Evolutionary conservation across 2,797 vertebrate genomes (phyloP).

Genomic region (Clarias fuscus): DNA sequence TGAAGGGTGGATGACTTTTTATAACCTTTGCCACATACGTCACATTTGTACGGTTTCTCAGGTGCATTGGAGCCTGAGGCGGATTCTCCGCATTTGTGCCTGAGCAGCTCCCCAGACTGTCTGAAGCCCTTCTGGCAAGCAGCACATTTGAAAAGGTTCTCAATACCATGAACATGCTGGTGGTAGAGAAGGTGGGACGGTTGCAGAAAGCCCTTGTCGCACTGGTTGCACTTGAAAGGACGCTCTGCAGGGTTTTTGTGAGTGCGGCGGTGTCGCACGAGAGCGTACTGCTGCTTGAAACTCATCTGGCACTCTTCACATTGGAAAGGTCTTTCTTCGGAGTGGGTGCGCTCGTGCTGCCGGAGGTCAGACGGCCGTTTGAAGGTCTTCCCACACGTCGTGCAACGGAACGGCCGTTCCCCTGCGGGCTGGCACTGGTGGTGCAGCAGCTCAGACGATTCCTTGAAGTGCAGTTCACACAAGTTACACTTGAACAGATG

Average conservation of each 20-base stretch:
- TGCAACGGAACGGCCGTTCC: conserved; percentile 90
- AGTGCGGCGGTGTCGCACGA: conserved; percentile 92
- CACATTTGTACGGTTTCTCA: conserved; percentile 92
- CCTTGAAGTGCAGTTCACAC: conserved; percentile 95
- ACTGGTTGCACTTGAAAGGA: conserved; percentile 95
- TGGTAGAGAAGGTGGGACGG: conserved; percentile 93
- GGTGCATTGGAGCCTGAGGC: conserved; percentile 62
- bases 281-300: conserved; percentile 96
- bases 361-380: conserved; percentile 91
- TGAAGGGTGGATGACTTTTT: conserved; percentile 94
- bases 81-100: conserved; percentile 85
- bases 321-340: conserved; percentile 93
- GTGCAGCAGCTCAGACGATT: conserved; percentile 93
- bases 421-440: conserved; percentile 93
- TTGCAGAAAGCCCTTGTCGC: conserved; percentile 92
- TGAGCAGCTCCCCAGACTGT: conserved; percentile 90
- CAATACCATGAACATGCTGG: conserved; percentile 93
- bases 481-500: conserved; percentile 96
- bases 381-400: conserved; percentile 92
- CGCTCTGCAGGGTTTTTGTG: conserved; percentile 87
- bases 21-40: conserved; percentile 92
- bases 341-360: conserved; percentile 95
- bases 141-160: conserved; percentile 94
- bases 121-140: conserved; percentile 96
- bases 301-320: conserved; percentile 98